A percentile compares a stretch with the other conserved stretches of the same genome.
Conservation (phyloP, 1,140 invertebrate species). For the Zaprionus taronus region DNA sequence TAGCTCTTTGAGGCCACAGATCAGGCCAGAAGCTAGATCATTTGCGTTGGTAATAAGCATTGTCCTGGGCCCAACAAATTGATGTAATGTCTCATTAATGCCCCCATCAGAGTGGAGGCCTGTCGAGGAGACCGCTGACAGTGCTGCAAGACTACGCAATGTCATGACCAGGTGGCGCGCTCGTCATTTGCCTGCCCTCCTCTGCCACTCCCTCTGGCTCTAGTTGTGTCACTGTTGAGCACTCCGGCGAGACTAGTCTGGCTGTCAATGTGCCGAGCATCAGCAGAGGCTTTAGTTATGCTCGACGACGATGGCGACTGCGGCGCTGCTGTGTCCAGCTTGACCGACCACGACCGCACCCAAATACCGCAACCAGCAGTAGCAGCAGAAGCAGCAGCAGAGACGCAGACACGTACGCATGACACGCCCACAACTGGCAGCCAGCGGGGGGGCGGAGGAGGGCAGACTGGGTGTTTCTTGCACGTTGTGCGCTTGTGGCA, state of each 20-base stretch:
- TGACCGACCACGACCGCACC: constrained; percentile 65
- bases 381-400: constrained; percentile 15
- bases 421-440: constrained; percentile 38
- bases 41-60: constrained; percentile 25
- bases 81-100: constrained; percentile 57
- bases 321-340: constrained; percentile 35
- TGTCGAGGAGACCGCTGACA: constrained; percentile 8
- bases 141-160: constrained; percentile 43
- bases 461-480: constrained; percentile 45
- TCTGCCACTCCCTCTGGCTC: background rate
- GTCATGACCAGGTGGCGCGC: constrained; percentile 42
- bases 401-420: constrained; percentile 51
- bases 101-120: constrained; percentile 25
- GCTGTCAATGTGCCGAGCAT: constrained; percentile 61
- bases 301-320: constrained; percentile 22
- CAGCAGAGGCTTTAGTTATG: constrained; percentile 38
- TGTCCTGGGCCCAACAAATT: constrained; percentile 29
- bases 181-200: constrained; percentile 3
- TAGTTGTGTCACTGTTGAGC: constrained; percentile 27
- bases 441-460: background rate
- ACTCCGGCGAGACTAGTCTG: constrained; percentile 56
- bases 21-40: background rate
- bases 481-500: constrained; percentile 71
- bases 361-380: constrained; percentile 57
- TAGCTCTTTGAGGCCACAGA: background rate